Base-by-base conservation (phyloP, 1,140 invertebrate genomes). In the Ctenoplectra terminalis region DNA sequence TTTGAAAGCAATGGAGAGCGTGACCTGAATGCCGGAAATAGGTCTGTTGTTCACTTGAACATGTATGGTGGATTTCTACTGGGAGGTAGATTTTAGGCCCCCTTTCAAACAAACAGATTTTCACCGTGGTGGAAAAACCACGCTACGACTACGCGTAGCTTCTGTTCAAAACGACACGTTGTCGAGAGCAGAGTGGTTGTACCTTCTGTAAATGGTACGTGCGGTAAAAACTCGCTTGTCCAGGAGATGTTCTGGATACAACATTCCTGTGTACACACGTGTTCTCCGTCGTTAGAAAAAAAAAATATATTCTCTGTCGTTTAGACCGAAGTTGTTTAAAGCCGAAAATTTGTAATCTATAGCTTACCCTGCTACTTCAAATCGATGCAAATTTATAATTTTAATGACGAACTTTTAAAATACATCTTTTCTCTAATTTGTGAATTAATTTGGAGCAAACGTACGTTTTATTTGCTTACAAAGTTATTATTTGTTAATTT, bases 21-120 rank as follows among this genome's bases (percentile, higher is more conserved):
- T 46, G 48, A 69, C 40, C 34, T 26, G 75, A 46, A 76, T 76
- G 20, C 8, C 29, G 29, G 48, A 69, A 58, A 77, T 77, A 58
- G 61, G 56, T 76, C 50, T 67, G 61, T 56, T 77, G 63, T 77
- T 77, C 74, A 67, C 48, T 67, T 56, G 61, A 77, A 46, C 61
- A 31, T n/a, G 60, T 40, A 64, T 52, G 50, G 34, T 56, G 37
- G 61, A 77, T 67, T 77, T 46, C 26, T 67, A 7, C 74, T n/a
- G 63, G 31, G 20, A 26, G 74, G 34, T 31, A 66, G 31, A 76
- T 43, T 67, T 67, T 67, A 54, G 48, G 34, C 63, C 46, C 48
- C n/a, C 31, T 56, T 40, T 69, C 50, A 46, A 58, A 77, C 61
- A 77, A 43, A 23, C 43, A 26, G 48, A 46, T 56, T 77, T 77